Conservation (phyloP, 2,797 vertebrate species). For the Alosa sapidissima region DNA sequence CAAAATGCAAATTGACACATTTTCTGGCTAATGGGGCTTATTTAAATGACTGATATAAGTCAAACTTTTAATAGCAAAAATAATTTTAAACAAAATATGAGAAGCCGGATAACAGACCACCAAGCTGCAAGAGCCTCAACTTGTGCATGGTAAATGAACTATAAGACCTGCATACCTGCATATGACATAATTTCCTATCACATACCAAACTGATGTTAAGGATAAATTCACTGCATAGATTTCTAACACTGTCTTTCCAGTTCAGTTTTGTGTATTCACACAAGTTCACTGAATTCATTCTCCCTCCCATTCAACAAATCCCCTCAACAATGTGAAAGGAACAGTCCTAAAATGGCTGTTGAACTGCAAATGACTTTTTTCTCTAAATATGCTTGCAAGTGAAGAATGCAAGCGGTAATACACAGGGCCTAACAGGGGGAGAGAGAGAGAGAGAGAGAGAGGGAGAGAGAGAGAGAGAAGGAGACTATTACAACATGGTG, state of each 20-base stretch:
- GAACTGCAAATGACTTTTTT: constrained; percentile 20
- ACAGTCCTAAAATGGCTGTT: not conserved
- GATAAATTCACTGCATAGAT: not conserved
- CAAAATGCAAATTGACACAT: not conserved
- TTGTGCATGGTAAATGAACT: not conserved
- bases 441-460: not conserved
- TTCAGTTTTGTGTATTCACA: not conserved
- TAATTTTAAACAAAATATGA: not conserved
- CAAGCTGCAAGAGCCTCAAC: not conserved
- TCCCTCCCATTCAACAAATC: not conserved
- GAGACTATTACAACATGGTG: constrained; percentile 27
- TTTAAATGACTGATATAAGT: not conserved
- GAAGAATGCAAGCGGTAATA: constrained; percentile 19
- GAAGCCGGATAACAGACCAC: not conserved
- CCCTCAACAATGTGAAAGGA: not conserved
- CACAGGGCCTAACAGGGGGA: not conserved
- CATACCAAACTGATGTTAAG: not conserved
- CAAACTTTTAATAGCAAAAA: not conserved
- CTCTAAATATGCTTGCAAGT: not conserved
- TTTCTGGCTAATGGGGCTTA: not conserved
- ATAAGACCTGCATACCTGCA: constrained; percentile 1
- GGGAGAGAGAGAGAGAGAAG: not conserved
- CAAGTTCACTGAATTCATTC: not conserved
- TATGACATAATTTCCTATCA: not conserved
- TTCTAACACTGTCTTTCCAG: not conserved